A percentile compares a stretch with the other conserved stretches of the same genome.
phyloP scores from a whole-genome alignment of 1,140 invertebrate species.

The Bombus superbus region DNA sequence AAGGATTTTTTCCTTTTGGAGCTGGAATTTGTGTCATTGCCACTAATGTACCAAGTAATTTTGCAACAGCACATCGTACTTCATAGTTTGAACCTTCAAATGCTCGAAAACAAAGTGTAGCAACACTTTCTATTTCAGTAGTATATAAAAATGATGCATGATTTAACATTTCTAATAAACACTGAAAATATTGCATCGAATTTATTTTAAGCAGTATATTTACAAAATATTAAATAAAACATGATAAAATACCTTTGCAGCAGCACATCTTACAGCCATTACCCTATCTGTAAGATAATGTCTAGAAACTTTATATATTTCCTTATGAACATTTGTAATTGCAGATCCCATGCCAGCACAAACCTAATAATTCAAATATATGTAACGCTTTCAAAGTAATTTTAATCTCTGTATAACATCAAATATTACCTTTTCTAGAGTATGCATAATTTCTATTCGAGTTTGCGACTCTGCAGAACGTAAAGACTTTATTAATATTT shows the following conservation, averaged over 20 bases:
- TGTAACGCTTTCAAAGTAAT: slow-evolving; percentile 35
- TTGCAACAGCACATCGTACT: slow-evolving; percentile 95
- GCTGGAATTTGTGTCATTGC: slow-evolving; percentile 90
- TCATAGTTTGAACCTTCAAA: slow-evolving; percentile 98
- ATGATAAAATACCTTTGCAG: slow-evolving; percentile 86
- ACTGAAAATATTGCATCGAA: slow-evolving; percentile 82
- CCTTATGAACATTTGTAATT: slow-evolving; percentile 93
- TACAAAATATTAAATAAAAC: not conserved
- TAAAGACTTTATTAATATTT: slow-evolving; percentile 94
- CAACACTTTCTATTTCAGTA: slow-evolving; percentile 94
- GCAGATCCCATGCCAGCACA: slow-evolving; percentile 94
- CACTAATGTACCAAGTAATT: slow-evolving; percentile 93
- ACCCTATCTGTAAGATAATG: slow-evolving; percentile 94
- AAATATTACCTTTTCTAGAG: slow-evolving; percentile 91
- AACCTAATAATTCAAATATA: slow-evolving; percentile 80
- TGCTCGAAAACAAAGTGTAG: slow-evolving; percentile 94
- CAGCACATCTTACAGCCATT: slow-evolving; percentile 94
- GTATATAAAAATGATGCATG: slow-evolving; percentile 94
- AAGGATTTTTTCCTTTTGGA: slow-evolving; percentile 77
- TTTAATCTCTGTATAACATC: not conserved
- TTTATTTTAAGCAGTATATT: slow-evolving; percentile 13
- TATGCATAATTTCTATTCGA: slow-evolving; percentile 98
- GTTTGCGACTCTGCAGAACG: slow-evolving; percentile 98
- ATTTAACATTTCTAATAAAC: slow-evolving; percentile 94
- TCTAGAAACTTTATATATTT: slow-evolving; percentile 94